phyloP scores from a whole-genome alignment of 2,113 vertebrate species.

The Odobenus rosmarus region DNA sequence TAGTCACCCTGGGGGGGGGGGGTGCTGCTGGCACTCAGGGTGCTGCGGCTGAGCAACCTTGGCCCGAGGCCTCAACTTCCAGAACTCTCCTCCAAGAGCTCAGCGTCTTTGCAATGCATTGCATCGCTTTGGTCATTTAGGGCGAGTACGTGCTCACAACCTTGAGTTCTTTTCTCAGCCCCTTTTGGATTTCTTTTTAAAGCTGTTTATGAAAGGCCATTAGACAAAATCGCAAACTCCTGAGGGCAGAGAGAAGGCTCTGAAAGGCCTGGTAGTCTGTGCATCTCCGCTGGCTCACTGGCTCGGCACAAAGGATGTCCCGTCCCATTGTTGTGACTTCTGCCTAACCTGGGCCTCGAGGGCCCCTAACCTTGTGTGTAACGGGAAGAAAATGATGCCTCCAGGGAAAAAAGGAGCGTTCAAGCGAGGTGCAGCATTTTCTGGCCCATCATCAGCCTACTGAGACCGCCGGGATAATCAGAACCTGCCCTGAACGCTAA shows the following conservation, averaged over 20 bases:
- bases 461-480: accelerated
- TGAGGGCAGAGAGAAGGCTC: neutral
- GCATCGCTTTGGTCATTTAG: neutral
- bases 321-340: neutral
- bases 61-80: neutral
- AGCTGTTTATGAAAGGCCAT: neutral
- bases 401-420: neutral
- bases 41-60: neutral
- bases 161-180: neutral
- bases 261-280: neutral
- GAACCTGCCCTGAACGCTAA: accelerated
- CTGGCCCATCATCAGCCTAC: accelerated
- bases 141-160: neutral
- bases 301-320: neutral
- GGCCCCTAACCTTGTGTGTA: neutral
- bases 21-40: accelerated
- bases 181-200: neutral
- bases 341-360: neutral
- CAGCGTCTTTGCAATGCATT: neutral
- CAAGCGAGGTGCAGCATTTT: accelerated
- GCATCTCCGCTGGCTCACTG: neutral
- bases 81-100: neutral
- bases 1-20: neutral
- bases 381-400: neutral
- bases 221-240: neutral